Conservation (phyloP, 2,888 invertebrate genomes). For the Ornithoptera priamus region DNA sequence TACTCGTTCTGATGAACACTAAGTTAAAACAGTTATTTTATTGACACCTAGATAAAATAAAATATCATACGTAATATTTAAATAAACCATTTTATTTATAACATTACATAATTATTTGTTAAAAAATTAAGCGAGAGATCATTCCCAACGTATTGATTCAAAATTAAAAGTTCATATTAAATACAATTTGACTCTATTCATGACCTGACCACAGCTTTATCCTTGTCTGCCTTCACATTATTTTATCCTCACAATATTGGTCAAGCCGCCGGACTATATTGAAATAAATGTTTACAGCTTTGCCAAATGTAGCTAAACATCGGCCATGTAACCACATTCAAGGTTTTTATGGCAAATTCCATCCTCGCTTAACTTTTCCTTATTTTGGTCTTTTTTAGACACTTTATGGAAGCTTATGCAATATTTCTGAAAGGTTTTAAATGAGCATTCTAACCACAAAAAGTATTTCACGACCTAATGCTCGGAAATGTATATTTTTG, state of each 20-base stretch:
- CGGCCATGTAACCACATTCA: background rate
- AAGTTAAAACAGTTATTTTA: too few relatives aligned
- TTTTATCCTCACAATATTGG: background rate
- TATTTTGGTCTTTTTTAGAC: background rate
- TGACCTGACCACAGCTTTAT: background rate
- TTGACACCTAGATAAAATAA: too few relatives aligned
- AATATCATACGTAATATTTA: too few relatives aligned
- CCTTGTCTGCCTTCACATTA: background rate
- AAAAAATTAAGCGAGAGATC: too few relatives aligned
- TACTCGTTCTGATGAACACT: too few relatives aligned
- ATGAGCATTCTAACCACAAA: background rate
- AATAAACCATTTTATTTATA: too few relatives aligned
- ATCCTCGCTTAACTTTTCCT: background rate
- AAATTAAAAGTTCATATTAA: background rate
- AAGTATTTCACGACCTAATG: background rate
- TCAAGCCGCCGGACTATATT: background rate
- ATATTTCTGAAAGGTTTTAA: background rate
- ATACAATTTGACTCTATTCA: background rate
- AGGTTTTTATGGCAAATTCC: background rate
- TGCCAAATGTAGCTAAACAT: background rate
- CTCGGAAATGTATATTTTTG: slow-evolving; percentile 24
- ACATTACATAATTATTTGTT: too few relatives aligned
- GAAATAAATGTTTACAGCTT: background rate
- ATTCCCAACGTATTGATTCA: background rate
- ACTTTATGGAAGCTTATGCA: background rate